Conservation (phyloP, 2,888 invertebrate species). For the Habroteleia sp. region DNA sequence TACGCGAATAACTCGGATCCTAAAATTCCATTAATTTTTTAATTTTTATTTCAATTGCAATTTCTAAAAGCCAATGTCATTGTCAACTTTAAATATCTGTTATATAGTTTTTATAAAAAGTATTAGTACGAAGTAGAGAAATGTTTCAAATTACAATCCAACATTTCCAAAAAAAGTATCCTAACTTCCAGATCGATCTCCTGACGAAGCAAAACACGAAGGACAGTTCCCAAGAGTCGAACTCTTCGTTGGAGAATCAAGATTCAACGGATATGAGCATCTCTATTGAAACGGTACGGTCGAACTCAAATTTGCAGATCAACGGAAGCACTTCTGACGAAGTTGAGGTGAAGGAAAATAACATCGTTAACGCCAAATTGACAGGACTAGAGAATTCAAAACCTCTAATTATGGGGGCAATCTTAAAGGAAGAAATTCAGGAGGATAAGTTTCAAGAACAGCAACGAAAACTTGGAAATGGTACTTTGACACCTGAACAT, state of each 20-base stretch:
- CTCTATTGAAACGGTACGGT: conserved; percentile 75
- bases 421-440: conserved; percentile 85
- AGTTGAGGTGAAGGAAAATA: conserved; percentile 70
- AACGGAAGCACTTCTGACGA: conserved; percentile 74
- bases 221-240: conserved; percentile 67
- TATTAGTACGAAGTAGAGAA: too few relatives aligned
- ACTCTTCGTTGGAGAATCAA: conserved; percentile 74
- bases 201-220: conserved; percentile 69
- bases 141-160: too few relatives aligned
- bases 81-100: too few relatives aligned
- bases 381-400: conserved; percentile 82
- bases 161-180: neutral
- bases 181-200: conserved; percentile 66
- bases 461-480: conserved; percentile 82
- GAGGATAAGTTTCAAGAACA: conserved; percentile 81
- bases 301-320: conserved; percentile 74
- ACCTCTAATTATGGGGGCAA: conserved; percentile 87
- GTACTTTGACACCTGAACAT: conserved; percentile 77
- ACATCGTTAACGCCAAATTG: conserved; percentile 79
- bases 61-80: too few relatives aligned
- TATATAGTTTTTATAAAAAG: too few relatives aligned
- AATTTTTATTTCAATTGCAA: too few relatives aligned
- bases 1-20: too few relatives aligned
- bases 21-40: too few relatives aligned
- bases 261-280: conserved; percentile 74